Percentiles rank a stretch among this genome's conserved stretches.
Evolutionary conservation across 2,888 invertebrate species (phyloP).

Genomic region (Mythimna ferrago): DNA sequence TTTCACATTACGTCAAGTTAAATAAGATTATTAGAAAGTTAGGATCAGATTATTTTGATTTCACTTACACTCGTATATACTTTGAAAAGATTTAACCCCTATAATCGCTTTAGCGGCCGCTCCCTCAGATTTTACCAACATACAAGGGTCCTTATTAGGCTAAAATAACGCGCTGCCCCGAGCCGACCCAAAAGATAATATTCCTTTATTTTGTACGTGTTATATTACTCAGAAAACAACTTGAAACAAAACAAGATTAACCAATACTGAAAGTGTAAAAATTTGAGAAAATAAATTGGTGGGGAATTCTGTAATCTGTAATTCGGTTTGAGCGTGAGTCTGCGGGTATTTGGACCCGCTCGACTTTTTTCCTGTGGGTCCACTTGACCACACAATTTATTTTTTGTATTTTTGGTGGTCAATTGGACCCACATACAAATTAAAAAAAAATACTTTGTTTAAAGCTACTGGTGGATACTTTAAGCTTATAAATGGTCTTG

Average conservation of each 20-base stretch:
- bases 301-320: too few relatives aligned
- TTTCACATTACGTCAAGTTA: not conserved
- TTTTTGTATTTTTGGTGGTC: too few relatives aligned
- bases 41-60: not conserved
- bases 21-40: not conserved
- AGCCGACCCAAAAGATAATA: conserved; percentile 29
- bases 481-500: too few relatives aligned
- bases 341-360: too few relatives aligned
- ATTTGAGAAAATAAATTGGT: not conserved
- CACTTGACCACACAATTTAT: too few relatives aligned
- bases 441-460: too few relatives aligned
- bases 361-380: too few relatives aligned
- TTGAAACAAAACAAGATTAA: conserved; percentile 25
- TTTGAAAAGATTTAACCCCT: not conserved
- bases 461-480: too few relatives aligned
- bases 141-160: not conserved
- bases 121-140: conserved; percentile 17
- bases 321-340: too few relatives aligned
- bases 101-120: conserved; percentile 4
- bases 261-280: conserved; percentile 13
- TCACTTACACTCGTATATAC: not conserved
- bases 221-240: conserved; percentile 27
- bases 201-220: conserved; percentile 35
- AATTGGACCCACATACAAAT: too few relatives aligned
- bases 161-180: conserved; percentile 35